Conservation (phyloP, 2,113 vertebrate species). For the Stictonetta naevosa region DNA sequence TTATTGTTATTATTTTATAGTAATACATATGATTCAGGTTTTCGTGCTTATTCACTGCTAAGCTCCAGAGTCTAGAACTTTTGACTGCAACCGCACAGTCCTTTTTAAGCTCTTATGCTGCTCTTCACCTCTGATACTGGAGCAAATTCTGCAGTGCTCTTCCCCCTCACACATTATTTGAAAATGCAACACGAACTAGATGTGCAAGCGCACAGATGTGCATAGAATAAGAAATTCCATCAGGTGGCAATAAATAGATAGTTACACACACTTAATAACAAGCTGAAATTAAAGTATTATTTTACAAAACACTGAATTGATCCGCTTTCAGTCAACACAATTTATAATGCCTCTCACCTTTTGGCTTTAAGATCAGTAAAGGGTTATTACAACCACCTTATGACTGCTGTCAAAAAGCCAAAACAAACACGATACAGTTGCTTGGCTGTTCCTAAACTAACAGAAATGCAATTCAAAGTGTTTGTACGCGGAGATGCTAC, state of each 20-base stretch:
- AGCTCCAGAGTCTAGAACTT: background rate
- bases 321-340: conserved; percentile 50
- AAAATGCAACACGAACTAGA: conserved; percentile 1
- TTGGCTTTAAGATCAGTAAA: conserved; percentile 56
- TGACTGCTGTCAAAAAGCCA: conserved; percentile 57
- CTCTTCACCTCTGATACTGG: background rate
- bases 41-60: background rate
- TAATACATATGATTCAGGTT: background rate
- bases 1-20: background rate
- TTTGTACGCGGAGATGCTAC: conserved; percentile 37
- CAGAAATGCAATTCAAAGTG: conserved; percentile 13
- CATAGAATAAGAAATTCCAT: conserved; percentile 23
- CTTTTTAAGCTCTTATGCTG: background rate
- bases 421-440: conserved; percentile 51
- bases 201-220: background rate
- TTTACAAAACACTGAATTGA: conserved; percentile 28
- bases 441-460: conserved; percentile 59
- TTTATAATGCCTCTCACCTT: conserved; percentile 63
- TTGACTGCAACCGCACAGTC: background rate
- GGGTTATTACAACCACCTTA: conserved; percentile 61
- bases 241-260: conserved; percentile 19
- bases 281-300: conserved; percentile 36
- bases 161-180: background rate
- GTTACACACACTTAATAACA: conserved; percentile 32
- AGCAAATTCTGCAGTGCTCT: background rate